These are phyloP conservation scores for Caenorhabditis sp. DNA, from an alignment of 2,888 invertebrate genomes.

Conservation along the genomic window DNA sequence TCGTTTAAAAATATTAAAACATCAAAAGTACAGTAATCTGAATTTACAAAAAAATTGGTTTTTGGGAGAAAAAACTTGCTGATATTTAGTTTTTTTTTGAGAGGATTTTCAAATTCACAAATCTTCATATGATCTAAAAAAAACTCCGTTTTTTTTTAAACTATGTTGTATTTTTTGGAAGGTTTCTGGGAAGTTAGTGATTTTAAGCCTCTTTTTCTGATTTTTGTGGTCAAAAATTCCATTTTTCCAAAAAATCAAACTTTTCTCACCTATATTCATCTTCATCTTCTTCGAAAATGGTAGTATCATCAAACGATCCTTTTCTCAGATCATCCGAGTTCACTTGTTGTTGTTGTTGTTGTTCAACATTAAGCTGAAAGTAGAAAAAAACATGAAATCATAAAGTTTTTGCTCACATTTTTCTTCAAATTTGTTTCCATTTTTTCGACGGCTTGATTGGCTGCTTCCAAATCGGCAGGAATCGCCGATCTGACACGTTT, in stretches of 20 bases:
- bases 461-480: slow-evolving; percentile 31
- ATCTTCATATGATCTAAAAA: too few species aligned
- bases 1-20: too few species aligned
- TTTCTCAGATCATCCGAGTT: background rate
- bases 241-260: background rate
- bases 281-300: slow-evolving; percentile 18
- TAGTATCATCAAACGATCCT: background rate
- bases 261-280: slow-evolving; percentile 6
- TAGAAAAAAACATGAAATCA: too few species aligned
- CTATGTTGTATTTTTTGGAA: background rate
- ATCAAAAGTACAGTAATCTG: too few species aligned
- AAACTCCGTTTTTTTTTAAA: too few species aligned
- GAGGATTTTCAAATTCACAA: too few species aligned
- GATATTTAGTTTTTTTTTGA: too few species aligned
- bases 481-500: slow-evolving; percentile 19
- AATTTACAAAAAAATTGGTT: too few species aligned
- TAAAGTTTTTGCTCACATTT: slow-evolving; percentile 38
- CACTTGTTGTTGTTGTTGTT: background rate
- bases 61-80: too few species aligned
- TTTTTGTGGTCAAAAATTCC: background rate
- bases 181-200: background rate
- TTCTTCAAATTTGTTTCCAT: slow-evolving; percentile 20
- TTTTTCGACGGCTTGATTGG: slow-evolving; percentile 27
- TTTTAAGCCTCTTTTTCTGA: background rate
- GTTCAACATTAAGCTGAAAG: background rate